These are phyloP conservation scores for Sandelia bainsii DNA, from an alignment of 2,797 vertebrate species.

Conservation along the genomic window DNA sequence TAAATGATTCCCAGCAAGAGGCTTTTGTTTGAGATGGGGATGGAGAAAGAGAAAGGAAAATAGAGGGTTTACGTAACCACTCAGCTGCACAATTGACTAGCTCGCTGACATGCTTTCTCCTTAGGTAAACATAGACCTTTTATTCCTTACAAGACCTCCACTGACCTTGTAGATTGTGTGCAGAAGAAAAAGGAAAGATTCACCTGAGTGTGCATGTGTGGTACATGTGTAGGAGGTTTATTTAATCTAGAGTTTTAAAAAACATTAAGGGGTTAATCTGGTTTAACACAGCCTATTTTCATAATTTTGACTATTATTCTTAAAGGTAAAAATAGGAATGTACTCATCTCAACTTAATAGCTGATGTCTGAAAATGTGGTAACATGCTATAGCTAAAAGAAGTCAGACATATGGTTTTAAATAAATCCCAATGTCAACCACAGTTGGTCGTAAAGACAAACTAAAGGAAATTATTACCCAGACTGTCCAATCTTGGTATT, in stretches of 20 bases:
- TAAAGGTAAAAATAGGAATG: neutral
- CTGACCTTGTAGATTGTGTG: constrained; percentile 59
- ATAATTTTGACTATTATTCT: neutral
- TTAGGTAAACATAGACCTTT: constrained; percentile 66
- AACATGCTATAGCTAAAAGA: neutral
- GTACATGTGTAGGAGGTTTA: neutral
- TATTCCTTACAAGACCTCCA: constrained; percentile 58
- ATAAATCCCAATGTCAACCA: neutral
- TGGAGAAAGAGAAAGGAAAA: constrained; percentile 59
- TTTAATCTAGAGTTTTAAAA: neutral
- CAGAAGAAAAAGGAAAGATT: constrained; percentile 6
- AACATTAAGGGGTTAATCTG: neutral
- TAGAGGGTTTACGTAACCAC: constrained; percentile 69
- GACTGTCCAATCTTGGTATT: too few relatives aligned
- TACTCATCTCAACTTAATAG: neutral
- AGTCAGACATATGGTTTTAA: neutral
- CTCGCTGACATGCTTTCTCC: constrained; percentile 63
- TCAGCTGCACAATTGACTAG: constrained; percentile 68
- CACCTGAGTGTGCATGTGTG: neutral
- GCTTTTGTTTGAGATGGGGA: constrained; percentile 68
- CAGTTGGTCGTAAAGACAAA: too few relatives aligned
- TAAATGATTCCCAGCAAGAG: constrained; percentile 73
- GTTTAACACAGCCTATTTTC: neutral
- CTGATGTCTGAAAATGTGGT: neutral
- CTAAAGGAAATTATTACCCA: neutral